Evolutionary conservation across 2,797 vertebrate species (phyloP).

Genomic region (Cossypha caffra): DNA sequence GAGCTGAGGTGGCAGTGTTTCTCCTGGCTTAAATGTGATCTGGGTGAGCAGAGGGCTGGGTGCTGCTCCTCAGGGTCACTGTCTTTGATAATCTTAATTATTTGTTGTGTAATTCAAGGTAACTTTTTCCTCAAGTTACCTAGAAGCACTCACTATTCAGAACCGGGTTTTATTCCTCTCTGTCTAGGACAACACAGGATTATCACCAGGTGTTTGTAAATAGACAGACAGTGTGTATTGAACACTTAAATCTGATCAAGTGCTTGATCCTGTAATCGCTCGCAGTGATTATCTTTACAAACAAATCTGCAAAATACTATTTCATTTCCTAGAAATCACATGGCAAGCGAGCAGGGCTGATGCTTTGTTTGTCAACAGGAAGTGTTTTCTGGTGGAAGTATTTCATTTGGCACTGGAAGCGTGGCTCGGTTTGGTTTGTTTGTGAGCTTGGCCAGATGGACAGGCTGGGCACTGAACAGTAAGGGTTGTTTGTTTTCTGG

Average conservation of each 20-base stretch:
- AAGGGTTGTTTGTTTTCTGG: neutral
- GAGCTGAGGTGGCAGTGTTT: neutral
- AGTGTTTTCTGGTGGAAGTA: neutral
- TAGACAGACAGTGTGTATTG: too few species aligned
- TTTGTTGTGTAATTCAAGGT: neutral
- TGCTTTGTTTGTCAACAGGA: neutral
- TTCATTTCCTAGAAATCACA: neutral
- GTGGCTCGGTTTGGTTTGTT: neutral
- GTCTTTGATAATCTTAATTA: neutral
- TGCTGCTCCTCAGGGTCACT: neutral
- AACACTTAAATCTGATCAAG: neutral
- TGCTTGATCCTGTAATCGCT: neutral
- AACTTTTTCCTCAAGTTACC: neutral
- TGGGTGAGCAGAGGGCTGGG: neutral
- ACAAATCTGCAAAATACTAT: neutral
- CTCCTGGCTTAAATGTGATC: neutral
- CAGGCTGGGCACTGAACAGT: accelerated
- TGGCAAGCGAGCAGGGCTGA: neutral
- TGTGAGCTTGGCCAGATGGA: neutral
- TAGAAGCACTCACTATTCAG: neutral
- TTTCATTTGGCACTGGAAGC: neutral
- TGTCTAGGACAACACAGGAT: neutral
- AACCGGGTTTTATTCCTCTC: neutral
- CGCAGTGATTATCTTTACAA: neutral
- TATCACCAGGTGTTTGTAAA: neutral